Base-by-base conservation (phyloP, 2,113 vertebrate genomes). In the Strix aluco region DNA sequence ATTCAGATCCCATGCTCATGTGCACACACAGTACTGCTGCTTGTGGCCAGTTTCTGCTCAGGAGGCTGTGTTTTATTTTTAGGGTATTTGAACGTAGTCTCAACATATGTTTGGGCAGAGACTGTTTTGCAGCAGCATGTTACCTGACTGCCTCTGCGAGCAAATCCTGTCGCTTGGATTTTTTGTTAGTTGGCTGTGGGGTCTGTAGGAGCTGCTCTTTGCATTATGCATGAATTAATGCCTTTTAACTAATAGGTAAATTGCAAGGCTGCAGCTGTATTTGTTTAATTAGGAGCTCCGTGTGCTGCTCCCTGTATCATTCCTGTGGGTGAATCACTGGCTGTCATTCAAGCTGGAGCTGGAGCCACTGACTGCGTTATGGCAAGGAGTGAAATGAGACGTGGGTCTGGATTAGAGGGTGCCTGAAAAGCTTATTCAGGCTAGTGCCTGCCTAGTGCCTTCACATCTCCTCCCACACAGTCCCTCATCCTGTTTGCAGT, bases 371-470 rank as follows among this genome's bases (percentile, higher is more conserved):
- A 44, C 71, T 81, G 80, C 2, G 2, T 81, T 81, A 59, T n/a
- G 65, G 54, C 61, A 90, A 72, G 79, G 86, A 74, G 90, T n/a
- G 86, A 44, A 77, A 57, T 34, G 75, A 92, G 83, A 82, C 3
- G 15, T 79, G 83, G 61, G 40, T 54, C 83, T 86, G 74, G 58
- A 77, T 88, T 88, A 65, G 57, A 69, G 73, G 55, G 61, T 81
- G 71, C 71, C 82, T 92, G 83, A 38, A 90, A 90, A 65, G 74
- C 85, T 91, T 78, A 88, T 95, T 95, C 93, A 94, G 46, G 86
- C 70, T 46, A 46, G 44, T 46, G 44, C 38, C 70, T 83, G 79
- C 84, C 65, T 83, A 5, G 63, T 36, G 67, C 63, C 72, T 78
- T 84, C 92, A 34, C 36, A 17, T 71, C 61, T 78, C 71, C 81